Conservation (phyloP, 2,113 vertebrate species). For the Lutjanus erythropterus region DNA sequence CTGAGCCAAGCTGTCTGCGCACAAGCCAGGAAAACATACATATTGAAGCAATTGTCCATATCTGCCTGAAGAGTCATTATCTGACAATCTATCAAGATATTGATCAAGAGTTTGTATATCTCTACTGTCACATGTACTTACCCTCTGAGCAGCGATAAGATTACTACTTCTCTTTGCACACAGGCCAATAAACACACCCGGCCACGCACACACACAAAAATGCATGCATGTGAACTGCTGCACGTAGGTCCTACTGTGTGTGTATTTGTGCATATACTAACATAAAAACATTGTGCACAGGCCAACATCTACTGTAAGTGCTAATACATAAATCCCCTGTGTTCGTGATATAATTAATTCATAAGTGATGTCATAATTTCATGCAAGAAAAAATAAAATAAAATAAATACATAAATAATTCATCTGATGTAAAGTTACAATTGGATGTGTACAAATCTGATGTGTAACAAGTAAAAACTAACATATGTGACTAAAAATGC, state of each 20-base stretch:
- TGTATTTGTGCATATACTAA: conserved; percentile 16
- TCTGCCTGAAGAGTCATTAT: conserved; percentile 71
- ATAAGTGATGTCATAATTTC: too few species aligned
- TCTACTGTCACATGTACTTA: conserved; percentile 79
- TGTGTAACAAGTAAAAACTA: too few species aligned
- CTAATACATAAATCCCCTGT: too few species aligned
- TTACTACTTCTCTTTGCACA: conserved; percentile 69
- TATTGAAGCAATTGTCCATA: conserved; percentile 68
- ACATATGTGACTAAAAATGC: too few species aligned
- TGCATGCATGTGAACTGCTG: conserved; percentile 13
- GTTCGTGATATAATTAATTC: too few species aligned
- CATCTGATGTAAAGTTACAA: too few species aligned
- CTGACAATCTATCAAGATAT: conserved; percentile 78
- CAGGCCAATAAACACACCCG: conserved; percentile 65
- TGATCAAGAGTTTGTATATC: conserved; percentile 79
- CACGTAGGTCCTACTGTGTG: conserved; percentile 3
- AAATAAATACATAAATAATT: too few species aligned
- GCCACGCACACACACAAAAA: conserved; percentile 3
- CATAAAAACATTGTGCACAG: conserved; percentile 9
- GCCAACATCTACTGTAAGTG: neutral
- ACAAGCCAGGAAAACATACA: conserved; percentile 63
- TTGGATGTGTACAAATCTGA: too few species aligned
- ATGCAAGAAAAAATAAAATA: too few species aligned
- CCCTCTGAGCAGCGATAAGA: conserved; percentile 74
- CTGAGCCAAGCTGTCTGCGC: conserved; percentile 40